phyloP scores from a whole-genome alignment of 2,888 invertebrate species.

The Saturnia pavonia region DNA sequence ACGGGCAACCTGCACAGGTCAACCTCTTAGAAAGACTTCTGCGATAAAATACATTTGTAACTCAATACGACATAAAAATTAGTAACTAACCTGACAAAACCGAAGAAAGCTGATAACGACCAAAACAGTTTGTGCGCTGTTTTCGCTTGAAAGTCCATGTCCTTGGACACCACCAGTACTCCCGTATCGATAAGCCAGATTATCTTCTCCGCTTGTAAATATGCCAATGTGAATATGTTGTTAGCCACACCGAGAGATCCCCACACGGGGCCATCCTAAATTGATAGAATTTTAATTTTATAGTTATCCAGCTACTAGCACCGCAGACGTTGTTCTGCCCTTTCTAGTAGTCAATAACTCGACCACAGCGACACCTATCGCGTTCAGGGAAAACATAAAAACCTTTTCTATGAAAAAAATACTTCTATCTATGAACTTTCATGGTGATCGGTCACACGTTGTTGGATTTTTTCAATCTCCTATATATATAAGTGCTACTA shows the following conservation, averaged over 20 bases:
- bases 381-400: no score
- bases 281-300: constrained; percentile 6
- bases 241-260: constrained; percentile 85
- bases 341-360: no score
- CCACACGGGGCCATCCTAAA: constrained; percentile 67
- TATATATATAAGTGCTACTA: no score
- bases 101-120: constrained; percentile 87
- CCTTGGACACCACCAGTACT: constrained; percentile 79
- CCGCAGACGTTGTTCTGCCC: no score
- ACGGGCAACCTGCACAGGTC: no score
- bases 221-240: constrained; percentile 87
- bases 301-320: not conserved
- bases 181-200: constrained; percentile 90
- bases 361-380: no score
- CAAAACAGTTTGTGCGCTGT: constrained; percentile 88
- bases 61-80: not conserved
- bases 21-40: no score
- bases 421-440: no score
- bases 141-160: constrained; percentile 83
- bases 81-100: constrained; percentile 84
- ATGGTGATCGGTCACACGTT: no score
- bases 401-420: no score
- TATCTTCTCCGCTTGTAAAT: constrained; percentile 91
- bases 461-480: no score
- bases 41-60: no score